Base-by-base conservation (phyloP, 2,888 invertebrate genomes). In the Erpobdella octoculata region DNA sequence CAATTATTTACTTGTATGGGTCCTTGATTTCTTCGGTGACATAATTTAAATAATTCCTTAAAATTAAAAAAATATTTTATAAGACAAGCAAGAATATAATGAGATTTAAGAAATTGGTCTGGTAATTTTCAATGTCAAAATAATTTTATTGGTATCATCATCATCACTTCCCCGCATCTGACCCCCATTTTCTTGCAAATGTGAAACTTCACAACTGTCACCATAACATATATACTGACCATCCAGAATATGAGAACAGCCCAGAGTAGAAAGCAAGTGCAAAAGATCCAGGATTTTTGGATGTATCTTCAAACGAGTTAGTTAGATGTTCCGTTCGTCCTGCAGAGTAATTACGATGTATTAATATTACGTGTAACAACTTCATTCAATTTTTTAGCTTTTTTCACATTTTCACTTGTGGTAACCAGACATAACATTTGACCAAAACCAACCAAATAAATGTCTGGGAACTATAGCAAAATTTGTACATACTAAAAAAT, bases 21-120 rank as follows among this genome's bases (percentile, higher is more conserved):
- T 93, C 89, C 81, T 91, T 89, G n/a, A 94, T 84, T 83, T 95
- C 94, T 83, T 94, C 94, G 0, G 93, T 93, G 15, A 94, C 93
- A 83, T 92, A 94, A 83, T 94, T 95, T 73, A 94, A 86, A 83
- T 91, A 93, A 84, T 94, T 94, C 93, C 89, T 89, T 80, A 33
- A n/a, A 70, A 31, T 15, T 68, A 9, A 18, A 12, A 21, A 65
- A 33, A n/a, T 18, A 12, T 65, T 9, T 28, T 33, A 65, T 65
- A 8, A 18, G 2, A n/a, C 28, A 46, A 5, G 5, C 1, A 41
- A 38, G 9, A 66, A 33, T 41, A 66, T 3, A 21, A 38, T 66
- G 5, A 38, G 8, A 37, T 38, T 66, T 28, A 38, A 9, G 38
- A 66, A 3, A 66, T 66, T 31, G 41, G 37, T 41, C n/a, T 66